Base-by-base conservation (phyloP, 2,888 invertebrate genomes). In the Fissipunctia ypsillon region DNA sequence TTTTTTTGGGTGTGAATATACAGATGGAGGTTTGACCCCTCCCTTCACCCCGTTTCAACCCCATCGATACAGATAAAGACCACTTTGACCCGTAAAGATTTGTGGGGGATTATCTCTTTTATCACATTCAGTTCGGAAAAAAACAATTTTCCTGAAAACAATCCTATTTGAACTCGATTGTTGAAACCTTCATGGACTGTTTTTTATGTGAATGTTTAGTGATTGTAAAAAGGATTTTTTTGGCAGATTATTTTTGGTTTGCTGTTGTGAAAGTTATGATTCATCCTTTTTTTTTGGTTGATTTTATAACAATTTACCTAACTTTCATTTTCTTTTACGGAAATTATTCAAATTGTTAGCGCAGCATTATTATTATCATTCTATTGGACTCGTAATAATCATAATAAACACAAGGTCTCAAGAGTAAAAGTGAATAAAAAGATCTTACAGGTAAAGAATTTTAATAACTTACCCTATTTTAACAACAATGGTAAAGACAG, bases 61-160 rank as follows among this genome's bases (percentile, higher is more conserved):
- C 80, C 81, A 86, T 83, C 86, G 80, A 84, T 83, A 84, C 82
- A 83, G 86, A 86, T 86, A 84, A 82, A 84, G 68, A 77, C 73
- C 69, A 78, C 76, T 84, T 73, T 83, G 83, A 86, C 84, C 86
- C 79, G 57, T 59, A 79, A 86, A 83, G 84, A 86, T 86, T 84
- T 83, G 82, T 76, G 78, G 84, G 35, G 73, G 69, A 81, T 86
- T 80, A 83, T 84, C 72, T 79, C 66, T 77, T 80, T 78, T 80
- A 70, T 86, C 73, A 73, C 67, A 69, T 68, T 68, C 52, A 63
- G 73, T 69, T 71, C 19, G 52, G 56, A 28, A 71, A 70, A 78
- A 85, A 79, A 76, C 76, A 73, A 77, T 80, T 80, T 80, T 71
- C 41, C 54, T 76, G 48, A 59, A 69, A 73, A 67, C 63, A 73